phyloP scores from a whole-genome alignment of 1,140 invertebrate species.

The Drosophila ogumai region DNA sequence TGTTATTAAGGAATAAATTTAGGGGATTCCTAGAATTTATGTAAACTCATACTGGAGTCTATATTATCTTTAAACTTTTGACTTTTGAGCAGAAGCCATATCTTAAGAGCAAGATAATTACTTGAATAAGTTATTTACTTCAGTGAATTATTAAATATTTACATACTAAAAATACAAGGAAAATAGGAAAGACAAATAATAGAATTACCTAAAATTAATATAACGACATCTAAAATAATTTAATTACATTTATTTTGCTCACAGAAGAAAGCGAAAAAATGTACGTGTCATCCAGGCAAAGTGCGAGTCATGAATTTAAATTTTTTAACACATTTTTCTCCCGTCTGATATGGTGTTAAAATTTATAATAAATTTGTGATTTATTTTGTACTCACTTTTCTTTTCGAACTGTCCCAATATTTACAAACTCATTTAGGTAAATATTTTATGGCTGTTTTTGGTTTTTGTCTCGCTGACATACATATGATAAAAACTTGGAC shows the following conservation, averaged over 20 bases:
- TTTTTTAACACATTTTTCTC: not conserved
- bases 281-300: not conserved
- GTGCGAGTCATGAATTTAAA: not conserved
- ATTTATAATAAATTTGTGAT: slow-evolving; percentile 23
- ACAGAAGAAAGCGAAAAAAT: not conserved
- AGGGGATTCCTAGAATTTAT: slow-evolving; percentile 1
- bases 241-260: not conserved
- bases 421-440: slow-evolving; percentile 30
- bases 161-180: not conserved
- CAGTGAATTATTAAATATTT: not conserved
- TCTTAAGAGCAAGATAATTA: not conserved
- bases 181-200: not conserved
- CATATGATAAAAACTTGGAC: slow-evolving; percentile 21
- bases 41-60: not conserved
- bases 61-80: too few species aligned
- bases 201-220: not conserved
- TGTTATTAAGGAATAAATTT: not conserved
- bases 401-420: slow-evolving; percentile 33
- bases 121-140: not conserved
- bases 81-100: not conserved
- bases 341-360: not conserved
- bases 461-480: slow-evolving; percentile 5
- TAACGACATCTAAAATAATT: not conserved
- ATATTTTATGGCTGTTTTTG: slow-evolving; percentile 19
- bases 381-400: slow-evolving; percentile 40